Base-by-base conservation (phyloP, 2,113 vertebrate genomes). In the Paraplagusia blochii region DNA sequence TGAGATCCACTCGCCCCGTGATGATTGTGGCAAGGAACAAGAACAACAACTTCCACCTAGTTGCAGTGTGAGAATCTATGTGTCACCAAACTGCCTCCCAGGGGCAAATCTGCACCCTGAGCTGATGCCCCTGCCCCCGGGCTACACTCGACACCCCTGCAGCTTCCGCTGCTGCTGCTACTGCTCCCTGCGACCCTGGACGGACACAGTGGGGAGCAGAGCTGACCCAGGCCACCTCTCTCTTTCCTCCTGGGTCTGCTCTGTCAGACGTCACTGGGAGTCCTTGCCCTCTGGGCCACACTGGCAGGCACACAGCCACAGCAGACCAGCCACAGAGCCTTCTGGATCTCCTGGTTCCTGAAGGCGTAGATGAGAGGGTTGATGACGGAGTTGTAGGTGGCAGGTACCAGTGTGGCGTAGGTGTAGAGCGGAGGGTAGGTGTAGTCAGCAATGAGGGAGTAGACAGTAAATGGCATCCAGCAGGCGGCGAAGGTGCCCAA, bases 391-490 rank as follows among this genome's bases (percentile, higher is more conserved):
- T 98, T 98, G 91, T 99, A 99, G 58, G 97, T 98, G 82, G 96
- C 97, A 0, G 97, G 97, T 84, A 99, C 91, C 71, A 99, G 92
- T 1, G 97, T 99, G 85, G 95, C 97, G 7, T 99, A 99, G 49
- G 95, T 99, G 80, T 99, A 99, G 44, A 98, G 94, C 9, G 95
- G 95, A 7, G 97, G 96, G 76, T 98, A 98, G 19, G 95, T 98
- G 84, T 96, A 97, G 88, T 99, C 97, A 0, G 94, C 97, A 44
- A 99, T 93, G 50, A 99, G 89, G 4, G 95, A 96, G 87, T 99
- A 99, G 72, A 99, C 93, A 0, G 96, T 97, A 80, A 99, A 98
- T 48, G 97, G 97, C 95, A 99, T 98, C 97, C 96, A 99, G 88
- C 97, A 99, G 60, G 97, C 95, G 0, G 97, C 96, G 12, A 98